Base-by-base conservation (phyloP, 1,140 invertebrate species). In the Drosophila subobscura region DNA sequence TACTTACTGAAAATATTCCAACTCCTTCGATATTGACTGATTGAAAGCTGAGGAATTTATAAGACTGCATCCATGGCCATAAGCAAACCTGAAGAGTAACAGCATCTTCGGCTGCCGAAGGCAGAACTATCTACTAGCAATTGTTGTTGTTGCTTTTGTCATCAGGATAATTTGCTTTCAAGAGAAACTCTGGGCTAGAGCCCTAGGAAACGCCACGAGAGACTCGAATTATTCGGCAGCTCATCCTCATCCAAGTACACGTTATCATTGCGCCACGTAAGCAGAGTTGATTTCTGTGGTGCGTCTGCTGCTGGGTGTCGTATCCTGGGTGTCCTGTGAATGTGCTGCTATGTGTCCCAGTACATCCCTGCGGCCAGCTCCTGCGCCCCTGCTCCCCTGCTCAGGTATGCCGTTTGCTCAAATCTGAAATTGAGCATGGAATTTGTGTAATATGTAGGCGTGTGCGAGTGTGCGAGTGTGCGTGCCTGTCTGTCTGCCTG, bases 381-480 rank as follows among this genome's bases (percentile, higher is more conserved):
- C 27, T 5, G 4, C 14, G 2, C 5, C 10, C 14, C 20, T n/a
- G 12, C 10, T 40, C 20, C 10, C 4, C 56, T 76, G 53, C 65
- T 71, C 73, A 77, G 74, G 74, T 77, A 77, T 77, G 72, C 73
- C 72, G 73, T 77, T 75, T 75, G 72, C 72, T 77, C 72, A 77
- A 77, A 77, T 77, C 74, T 77, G 72, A 77, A 77, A 77, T 77
- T 77, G 74, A 76, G 74, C 72, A 77, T 77, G 74, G 74, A 77
- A 77, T 77, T 76, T 77, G 73, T 65, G 74, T 77, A 77, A 77
- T 77, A 77, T 71, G 72, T 76, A 54, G 74, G 72, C 64, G 52
- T 75, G 56, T 66, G 42, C 45, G 73, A 74, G 61, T 58, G 6
- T 56, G 52, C 41, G 50, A 47, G 7, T 25, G 22, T 42, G 47